Base-by-base conservation (phyloP, 2,888 invertebrate genomes). In the Adela reaumurella region DNA sequence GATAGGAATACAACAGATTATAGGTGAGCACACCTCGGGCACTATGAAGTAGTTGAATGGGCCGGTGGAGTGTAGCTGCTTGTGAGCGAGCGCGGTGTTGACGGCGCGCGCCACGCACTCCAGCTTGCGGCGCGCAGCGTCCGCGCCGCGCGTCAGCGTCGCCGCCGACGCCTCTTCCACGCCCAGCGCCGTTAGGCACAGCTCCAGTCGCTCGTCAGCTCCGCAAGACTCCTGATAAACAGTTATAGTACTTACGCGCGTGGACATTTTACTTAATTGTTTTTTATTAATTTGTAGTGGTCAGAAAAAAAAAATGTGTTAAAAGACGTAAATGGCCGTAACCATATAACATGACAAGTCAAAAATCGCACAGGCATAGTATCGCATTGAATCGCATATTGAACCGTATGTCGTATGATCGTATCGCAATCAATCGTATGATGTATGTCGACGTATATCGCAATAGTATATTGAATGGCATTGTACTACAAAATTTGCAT, bases 21-120 rank as follows among this genome's bases (percentile, higher is more conserved):
- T n/a, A n/a, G n/a, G n/a, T n/a, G n/a, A n/a, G n/a, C n/a, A n/a
- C 58, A 92, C 92, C 77, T 94, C 94, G 55, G 88, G 88, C 47
- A 97, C 81, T 41, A 91, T 85, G 55, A 91, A 88, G 66, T 95
- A 95, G 44, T 92, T 83, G 68, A 95, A 96, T 1, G 94, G 91
- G 1, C 96, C 96, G 1, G 94, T 90, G 19, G 89, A 88, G 50
- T 87, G 85, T n/a, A 97, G 84, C 59, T 86, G 86, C 55, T 88
- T 86, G 64, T 89, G 87, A 58, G 92, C 89, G 20, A 96, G 74
- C 50, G 92, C 86, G 52, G 83, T 82, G 65, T 93, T 89, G 14
- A 93, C 92, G 57, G 91, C 88, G 56, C 84, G 82, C 51, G 87
- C 89, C 48, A 92, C 82, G 1, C 87, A 85, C 49, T 81, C 80